These are phyloP conservation scores for Limosa lapponica DNA, from an alignment of 2,797 vertebrate species.

Conservation along the genomic window DNA sequence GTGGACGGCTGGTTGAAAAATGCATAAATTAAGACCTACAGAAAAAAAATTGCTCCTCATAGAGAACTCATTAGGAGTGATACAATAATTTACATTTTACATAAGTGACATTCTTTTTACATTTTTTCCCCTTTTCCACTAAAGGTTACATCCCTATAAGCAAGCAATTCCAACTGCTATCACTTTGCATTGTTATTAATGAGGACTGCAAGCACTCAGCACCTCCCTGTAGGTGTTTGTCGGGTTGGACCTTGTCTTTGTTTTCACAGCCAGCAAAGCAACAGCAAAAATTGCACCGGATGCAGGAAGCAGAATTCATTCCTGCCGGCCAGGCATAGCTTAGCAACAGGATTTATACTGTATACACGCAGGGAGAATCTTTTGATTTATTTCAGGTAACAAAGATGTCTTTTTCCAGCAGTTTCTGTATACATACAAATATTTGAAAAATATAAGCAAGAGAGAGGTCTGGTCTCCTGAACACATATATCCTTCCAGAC, in stretches of 20 bases:
- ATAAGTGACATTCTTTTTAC: background rate
- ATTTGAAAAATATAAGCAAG: conserved; percentile 17
- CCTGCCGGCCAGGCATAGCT: background rate
- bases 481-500: conserved; percentile 33
- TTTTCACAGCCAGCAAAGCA: conserved; percentile 12
- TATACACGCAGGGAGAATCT: background rate
- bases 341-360: conserved; percentile 16
- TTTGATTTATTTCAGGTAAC: conserved; percentile 28
- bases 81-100: conserved; percentile 43
- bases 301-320: background rate
- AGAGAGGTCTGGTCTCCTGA: background rate
- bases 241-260: conserved; percentile 5
- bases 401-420: background rate
- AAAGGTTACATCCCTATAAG: background rate
- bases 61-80: conserved; percentile 45
- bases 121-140: background rate
- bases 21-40: conserved; percentile 30
- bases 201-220: background rate
- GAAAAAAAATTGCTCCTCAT: background rate
- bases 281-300: background rate
- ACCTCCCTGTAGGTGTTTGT: background rate
- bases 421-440: background rate
- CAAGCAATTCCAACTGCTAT: background rate
- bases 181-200: conserved; percentile 2
- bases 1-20: conserved; percentile 52